A percentile compares a stretch with the other conserved stretches of the same genome.
Conservation (phyloP, 2,113 vertebrate genomes). For the Hymenochirus boettgeri region DNA sequence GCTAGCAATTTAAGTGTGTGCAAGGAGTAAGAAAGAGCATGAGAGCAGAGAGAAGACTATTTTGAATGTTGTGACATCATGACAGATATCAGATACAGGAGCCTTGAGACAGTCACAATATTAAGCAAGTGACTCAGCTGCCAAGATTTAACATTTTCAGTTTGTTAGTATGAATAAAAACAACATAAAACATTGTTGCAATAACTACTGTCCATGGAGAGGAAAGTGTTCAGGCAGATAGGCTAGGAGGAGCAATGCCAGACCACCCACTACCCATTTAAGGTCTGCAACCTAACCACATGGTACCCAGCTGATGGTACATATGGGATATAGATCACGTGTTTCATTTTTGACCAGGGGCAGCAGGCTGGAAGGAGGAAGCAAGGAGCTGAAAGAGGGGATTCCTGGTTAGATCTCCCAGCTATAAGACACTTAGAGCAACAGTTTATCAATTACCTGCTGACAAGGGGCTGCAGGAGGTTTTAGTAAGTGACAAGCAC, state of each 20-base stretch:
- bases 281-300: constrained; percentile 62
- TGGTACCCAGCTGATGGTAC: constrained; percentile 58
- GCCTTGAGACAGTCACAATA: constrained; percentile 9
- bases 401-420: constrained; percentile 62
- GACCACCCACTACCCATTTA: constrained; percentile 62
- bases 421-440: constrained; percentile 41
- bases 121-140: constrained; percentile 2
- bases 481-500: constrained; percentile 9
- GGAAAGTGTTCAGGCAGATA: not conserved
- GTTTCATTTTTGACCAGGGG: constrained; percentile 71
- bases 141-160: constrained; percentile 3
- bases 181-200: constrained; percentile 5
- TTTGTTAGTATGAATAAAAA: constrained; percentile 5
- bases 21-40: constrained; percentile 15
- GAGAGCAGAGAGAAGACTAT: constrained; percentile 25
- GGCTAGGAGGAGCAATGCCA: constrained; percentile 17
- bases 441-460: constrained; percentile 40
- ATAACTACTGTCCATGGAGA: constrained; percentile 13
- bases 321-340: constrained; percentile 75
- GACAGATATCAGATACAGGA: constrained; percentile 29
- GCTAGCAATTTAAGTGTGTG: constrained; percentile 37
- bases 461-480: constrained; percentile 40
- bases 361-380: constrained; percentile 63
- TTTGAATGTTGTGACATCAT: constrained; percentile 31
- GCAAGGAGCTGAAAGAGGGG: constrained; percentile 62